Conservation (phyloP, 2,113 vertebrate genomes). For the Morphnarchus princeps region DNA sequence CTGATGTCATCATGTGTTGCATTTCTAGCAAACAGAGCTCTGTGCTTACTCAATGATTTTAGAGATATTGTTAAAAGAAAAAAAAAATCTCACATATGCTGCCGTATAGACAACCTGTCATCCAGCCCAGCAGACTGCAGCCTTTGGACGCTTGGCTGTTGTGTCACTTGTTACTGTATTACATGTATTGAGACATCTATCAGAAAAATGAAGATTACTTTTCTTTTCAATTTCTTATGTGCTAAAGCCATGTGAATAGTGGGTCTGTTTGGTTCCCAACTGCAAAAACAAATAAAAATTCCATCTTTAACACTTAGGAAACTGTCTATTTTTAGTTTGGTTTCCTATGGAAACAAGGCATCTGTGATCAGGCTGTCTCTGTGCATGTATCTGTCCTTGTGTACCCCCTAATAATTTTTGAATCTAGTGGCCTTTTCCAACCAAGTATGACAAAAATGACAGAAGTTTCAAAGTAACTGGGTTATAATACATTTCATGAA, state of each 20-base stretch:
- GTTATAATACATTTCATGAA: neutral
- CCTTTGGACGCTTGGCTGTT: neutral
- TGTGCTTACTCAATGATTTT: neutral
- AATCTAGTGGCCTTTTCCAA: constrained; percentile 23
- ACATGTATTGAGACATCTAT: neutral
- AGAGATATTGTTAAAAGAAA: neutral
- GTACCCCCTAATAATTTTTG: constrained; percentile 65
- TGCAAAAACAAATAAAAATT: constrained; percentile 68
- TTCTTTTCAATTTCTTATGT: constrained; percentile 31
- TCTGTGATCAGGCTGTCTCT: constrained; percentile 61
- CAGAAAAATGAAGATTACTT: neutral
- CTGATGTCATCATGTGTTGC: neutral
- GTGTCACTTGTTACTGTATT: neutral
- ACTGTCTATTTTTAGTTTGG: constrained; percentile 64
- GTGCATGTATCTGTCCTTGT: constrained; percentile 61
- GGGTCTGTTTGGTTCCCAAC: constrained; percentile 50
- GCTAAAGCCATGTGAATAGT: constrained; percentile 45
- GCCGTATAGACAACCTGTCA: neutral
- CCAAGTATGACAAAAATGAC: neutral
- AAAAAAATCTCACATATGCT: neutral
- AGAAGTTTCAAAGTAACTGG: neutral
- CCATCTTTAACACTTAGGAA: constrained; percentile 66
- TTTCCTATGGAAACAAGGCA: constrained; percentile 67
- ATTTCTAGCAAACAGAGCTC: neutral
- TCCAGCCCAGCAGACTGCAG: neutral